A percentile compares a stretch with the other conserved stretches of the same genome.
Conservation (phyloP, 2,888 invertebrate species). For the Leucoma salicis region DNA sequence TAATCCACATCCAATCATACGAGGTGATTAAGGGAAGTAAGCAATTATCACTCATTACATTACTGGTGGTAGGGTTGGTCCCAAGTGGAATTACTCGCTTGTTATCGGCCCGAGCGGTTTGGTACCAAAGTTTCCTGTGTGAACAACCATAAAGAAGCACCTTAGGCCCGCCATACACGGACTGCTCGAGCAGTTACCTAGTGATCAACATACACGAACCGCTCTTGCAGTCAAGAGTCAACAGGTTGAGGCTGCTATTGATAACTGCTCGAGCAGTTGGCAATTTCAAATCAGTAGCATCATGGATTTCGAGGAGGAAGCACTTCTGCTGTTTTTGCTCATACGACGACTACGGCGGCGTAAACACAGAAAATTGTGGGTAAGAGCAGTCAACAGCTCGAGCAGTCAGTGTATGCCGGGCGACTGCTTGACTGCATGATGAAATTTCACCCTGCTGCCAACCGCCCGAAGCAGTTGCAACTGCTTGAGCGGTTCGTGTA, state of each 20-base stretch:
- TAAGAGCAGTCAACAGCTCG: conserved; percentile 18
- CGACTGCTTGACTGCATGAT: conserved; percentile 15
- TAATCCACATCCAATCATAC: too few relatives aligned
- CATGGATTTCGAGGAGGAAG: conserved; percentile 3
- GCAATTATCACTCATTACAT: too few relatives aligned
- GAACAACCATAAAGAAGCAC: too few relatives aligned
- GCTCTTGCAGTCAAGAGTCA: neutral
- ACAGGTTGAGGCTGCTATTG: neutral
- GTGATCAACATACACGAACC: neutral
- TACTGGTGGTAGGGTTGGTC: too few relatives aligned
- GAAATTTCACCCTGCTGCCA: conserved; percentile 4
- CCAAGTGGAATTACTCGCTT: too few relatives aligned
- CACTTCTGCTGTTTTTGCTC: conserved; percentile 6
- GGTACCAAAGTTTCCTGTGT: too few relatives aligned
- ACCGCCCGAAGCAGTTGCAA: conserved; percentile 10
- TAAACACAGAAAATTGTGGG: neutral
- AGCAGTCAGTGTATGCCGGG: conserved; percentile 15
- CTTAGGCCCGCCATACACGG: neutral
- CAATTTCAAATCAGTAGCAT: conserved; percentile 3
- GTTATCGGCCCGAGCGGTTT: too few relatives aligned
- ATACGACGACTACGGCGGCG: conserved; percentile 5
- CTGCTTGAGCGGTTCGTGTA: conserved; percentile 7
- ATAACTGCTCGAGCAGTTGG: neutral
- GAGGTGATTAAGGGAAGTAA: too few relatives aligned
- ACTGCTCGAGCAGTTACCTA: neutral